Conservation (phyloP, 2,888 invertebrate species). For the Eumacrocentrus americanus region DNA sequence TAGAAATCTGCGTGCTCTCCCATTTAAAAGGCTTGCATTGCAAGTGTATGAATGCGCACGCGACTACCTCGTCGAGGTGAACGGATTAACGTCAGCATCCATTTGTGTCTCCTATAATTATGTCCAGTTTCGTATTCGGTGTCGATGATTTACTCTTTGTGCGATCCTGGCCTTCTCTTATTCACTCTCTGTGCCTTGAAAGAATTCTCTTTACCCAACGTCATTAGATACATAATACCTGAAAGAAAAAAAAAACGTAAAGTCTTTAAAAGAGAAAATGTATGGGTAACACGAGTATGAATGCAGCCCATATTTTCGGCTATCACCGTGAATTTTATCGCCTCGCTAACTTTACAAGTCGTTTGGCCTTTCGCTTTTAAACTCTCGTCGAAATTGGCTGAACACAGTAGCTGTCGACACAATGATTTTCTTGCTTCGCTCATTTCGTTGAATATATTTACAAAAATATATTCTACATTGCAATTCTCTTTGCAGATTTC, state of each 20-base stretch:
- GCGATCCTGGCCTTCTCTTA: not conserved
- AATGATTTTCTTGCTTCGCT: not conserved
- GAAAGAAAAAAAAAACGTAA: not conserved
- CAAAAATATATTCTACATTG: too few relatives aligned
- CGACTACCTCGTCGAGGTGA: constrained; percentile 32
- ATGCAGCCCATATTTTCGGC: not conserved
- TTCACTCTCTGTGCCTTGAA: not conserved
- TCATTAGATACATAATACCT: not conserved
- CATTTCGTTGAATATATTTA: too few relatives aligned
- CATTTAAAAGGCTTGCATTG: constrained; percentile 12
- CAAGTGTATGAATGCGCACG: constrained; percentile 21
- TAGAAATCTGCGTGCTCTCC: constrained; percentile 28
- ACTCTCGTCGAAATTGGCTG: constrained; percentile 26
- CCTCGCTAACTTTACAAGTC: constrained; percentile 44
- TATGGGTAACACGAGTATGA: not conserved
- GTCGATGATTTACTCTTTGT: constrained; percentile 12
- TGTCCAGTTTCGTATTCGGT: constrained; percentile 22
- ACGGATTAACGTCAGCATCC: constrained; percentile 34
- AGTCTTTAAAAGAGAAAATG: not conserved
- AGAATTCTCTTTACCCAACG: not conserved
- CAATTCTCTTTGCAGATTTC: too few relatives aligned
- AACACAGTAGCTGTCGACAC: not conserved
- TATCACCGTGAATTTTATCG: constrained; percentile 38
- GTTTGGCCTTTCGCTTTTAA: constrained; percentile 41
- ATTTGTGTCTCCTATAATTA: constrained; percentile 31